These are phyloP conservation scores for Limnephilus auricula DNA, from an alignment of 2,888 invertebrate species.

Conservation along the genomic window DNA sequence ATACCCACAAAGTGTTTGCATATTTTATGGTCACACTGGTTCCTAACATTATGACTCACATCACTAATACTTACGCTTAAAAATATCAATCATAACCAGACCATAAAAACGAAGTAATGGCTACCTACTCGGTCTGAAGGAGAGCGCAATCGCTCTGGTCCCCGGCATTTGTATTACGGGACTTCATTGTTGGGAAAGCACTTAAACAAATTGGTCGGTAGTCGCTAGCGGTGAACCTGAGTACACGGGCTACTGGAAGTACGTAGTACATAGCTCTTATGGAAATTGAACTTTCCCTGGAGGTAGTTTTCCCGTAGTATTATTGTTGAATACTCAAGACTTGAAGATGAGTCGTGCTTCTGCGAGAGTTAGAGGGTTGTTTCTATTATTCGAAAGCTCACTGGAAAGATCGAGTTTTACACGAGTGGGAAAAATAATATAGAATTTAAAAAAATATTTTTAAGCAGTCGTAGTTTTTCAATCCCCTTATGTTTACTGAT, in stretches of 20 bases:
- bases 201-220: constrained; percentile 54
- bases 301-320: constrained; percentile 10
- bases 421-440: neutral
- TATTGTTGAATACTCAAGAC: constrained; percentile 29
- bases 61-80: neutral
- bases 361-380: neutral
- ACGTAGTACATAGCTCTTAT: constrained; percentile 47
- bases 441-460: neutral
- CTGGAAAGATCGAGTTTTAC: neutral
- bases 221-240: constrained; percentile 7
- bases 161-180: constrained; percentile 15
- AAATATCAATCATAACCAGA: neutral
- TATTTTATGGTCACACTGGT: neutral
- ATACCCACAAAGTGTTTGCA: too few relatives aligned
- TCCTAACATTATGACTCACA: too few relatives aligned
- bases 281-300: constrained; percentile 54
- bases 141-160: too few relatives aligned
- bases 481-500: too few relatives aligned
- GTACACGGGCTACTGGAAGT: neutral
- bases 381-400: constrained; percentile 28
- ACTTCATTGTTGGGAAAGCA: constrained; percentile 51
- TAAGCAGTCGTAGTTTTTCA: too few relatives aligned
- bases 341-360: constrained; percentile 19
- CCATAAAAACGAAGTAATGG: neutral
- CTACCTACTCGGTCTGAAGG: neutral